These are phyloP conservation scores for Muscicapa striata DNA, from an alignment of 2,797 vertebrate genomes.

Conservation along the genomic window DNA sequence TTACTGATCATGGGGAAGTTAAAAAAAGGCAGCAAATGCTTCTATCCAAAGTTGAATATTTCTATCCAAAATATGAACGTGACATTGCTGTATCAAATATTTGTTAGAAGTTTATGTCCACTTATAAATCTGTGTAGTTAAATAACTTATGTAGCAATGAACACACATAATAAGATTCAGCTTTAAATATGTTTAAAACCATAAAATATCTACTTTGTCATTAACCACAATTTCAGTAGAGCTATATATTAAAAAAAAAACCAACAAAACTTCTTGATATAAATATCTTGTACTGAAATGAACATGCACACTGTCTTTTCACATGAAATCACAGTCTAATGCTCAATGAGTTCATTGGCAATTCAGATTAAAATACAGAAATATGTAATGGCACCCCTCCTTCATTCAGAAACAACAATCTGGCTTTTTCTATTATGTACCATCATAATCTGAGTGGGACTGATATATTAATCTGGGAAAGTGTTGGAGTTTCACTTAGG, in stretches of 20 bases:
- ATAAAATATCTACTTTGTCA: not conserved
- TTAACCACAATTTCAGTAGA: not conserved
- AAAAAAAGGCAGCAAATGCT: not conserved
- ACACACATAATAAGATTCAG: not conserved
- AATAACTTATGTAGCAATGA: not conserved
- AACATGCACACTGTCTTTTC: not conserved
- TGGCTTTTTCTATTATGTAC: not conserved
- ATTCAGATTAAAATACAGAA: not conserved
- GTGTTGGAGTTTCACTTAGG: not conserved
- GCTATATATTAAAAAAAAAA: not conserved
- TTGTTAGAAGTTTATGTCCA: not conserved
- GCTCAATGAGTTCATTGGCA: not conserved
- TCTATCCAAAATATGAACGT: not conserved
- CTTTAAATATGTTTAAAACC: not conserved
- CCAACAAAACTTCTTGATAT: rapidly evolving
- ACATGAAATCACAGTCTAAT: not conserved
- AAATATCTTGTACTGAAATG: not conserved
- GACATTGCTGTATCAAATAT: rapidly evolving
- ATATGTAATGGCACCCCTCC: not conserved
- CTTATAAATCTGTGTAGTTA: not conserved
- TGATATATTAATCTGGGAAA: not conserved
- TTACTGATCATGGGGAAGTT: not conserved
- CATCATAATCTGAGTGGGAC: not conserved
- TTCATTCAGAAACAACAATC: not conserved
- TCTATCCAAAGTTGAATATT: not conserved